Conservation (phyloP, 1,140 invertebrate species). For the Drosophila arawakana region DNA sequence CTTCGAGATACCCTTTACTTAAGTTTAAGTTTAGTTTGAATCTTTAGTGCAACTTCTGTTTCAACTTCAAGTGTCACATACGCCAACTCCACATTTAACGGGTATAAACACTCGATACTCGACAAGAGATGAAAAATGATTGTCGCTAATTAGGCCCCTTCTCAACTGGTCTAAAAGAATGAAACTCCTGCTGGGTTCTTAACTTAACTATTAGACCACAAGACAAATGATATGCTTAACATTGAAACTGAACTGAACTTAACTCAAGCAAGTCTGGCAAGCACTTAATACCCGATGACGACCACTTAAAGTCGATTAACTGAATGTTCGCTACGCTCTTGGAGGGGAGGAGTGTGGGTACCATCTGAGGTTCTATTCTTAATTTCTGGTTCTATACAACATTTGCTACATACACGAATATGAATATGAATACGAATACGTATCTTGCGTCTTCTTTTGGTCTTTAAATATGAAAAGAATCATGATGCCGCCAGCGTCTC, state of each 20-base stretch:
- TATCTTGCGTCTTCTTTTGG: conserved; percentile 18
- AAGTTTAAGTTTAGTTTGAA: too few relatives aligned
- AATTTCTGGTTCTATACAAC: conserved; percentile 55
- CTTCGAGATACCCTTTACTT: background rate
- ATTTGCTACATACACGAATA: conserved; percentile 40
- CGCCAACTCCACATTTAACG: too few relatives aligned
- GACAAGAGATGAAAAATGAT: conserved; percentile 66
- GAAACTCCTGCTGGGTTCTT: conserved; percentile 45
- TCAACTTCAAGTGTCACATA: too few relatives aligned
- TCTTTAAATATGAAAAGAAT: conserved; percentile 21
- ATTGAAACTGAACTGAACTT: conserved; percentile 33
- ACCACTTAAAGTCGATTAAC: conserved; percentile 67
- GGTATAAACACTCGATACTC: background rate
- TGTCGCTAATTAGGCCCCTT: conserved; percentile 66
- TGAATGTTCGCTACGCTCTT: conserved; percentile 16
- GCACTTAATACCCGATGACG: conserved; percentile 53
- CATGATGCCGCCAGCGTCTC: conserved; percentile 53
- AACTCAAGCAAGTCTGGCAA: conserved; percentile 39
- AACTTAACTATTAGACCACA: conserved; percentile 44
- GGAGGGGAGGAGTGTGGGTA: conserved; percentile 10
- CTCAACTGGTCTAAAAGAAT: conserved; percentile 7
- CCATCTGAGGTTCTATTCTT: conserved; percentile 14
- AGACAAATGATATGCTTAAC: conserved; percentile 73
- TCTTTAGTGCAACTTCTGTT: too few relatives aligned
- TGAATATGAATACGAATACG: background rate